Percentiles rank a stretch among this genome's conserved stretches.
Conservation (phyloP, 1,140 invertebrate species). For the Theocolax elegans region DNA sequence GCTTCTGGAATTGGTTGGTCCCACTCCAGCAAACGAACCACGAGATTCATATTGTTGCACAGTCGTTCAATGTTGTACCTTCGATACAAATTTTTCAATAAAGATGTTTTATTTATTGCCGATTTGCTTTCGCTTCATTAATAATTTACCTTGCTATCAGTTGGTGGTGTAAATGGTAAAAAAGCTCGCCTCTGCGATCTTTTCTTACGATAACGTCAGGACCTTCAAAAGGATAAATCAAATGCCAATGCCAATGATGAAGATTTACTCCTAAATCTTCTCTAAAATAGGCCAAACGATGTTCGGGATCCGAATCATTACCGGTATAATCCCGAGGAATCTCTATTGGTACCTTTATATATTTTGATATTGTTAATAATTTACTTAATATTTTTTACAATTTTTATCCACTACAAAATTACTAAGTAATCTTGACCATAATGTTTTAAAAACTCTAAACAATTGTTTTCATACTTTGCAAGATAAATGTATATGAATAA, state of each 20-base stretch:
- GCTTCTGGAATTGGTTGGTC: constrained; percentile 73
- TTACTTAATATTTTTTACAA: too few relatives aligned
- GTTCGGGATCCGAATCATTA: constrained; percentile 75
- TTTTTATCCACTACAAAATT: too few relatives aligned
- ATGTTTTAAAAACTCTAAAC: too few relatives aligned
- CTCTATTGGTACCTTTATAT: too few relatives aligned
- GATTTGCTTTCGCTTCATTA: too few relatives aligned
- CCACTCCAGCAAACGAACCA: constrained; percentile 71
- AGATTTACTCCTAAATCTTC: constrained; percentile 72
- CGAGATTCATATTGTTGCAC: constrained; percentile 57
- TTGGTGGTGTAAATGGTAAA: constrained; percentile 73
- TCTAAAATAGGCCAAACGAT: constrained; percentile 73
- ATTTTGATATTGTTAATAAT: too few relatives aligned
- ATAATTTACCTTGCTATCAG: constrained; percentile 66
- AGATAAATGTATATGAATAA: too few relatives aligned
- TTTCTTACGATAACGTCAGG: constrained; percentile 66
- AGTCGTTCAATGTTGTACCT: constrained; percentile 78
- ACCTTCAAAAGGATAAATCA: constrained; percentile 80
- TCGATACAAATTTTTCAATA: too few relatives aligned
- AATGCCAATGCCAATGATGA: constrained; percentile 88
- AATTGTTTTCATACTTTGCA: too few relatives aligned
- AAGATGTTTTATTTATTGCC: not conserved
- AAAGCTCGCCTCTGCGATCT: constrained; percentile 72
- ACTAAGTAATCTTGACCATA: too few relatives aligned
- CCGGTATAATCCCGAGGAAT: too few relatives aligned